Percentiles rank a stretch among this genome's conserved stretches.
phyloP scores from a whole-genome alignment of 2,797 vertebrate genomes.

The Ptychadena robeensis region DNA sequence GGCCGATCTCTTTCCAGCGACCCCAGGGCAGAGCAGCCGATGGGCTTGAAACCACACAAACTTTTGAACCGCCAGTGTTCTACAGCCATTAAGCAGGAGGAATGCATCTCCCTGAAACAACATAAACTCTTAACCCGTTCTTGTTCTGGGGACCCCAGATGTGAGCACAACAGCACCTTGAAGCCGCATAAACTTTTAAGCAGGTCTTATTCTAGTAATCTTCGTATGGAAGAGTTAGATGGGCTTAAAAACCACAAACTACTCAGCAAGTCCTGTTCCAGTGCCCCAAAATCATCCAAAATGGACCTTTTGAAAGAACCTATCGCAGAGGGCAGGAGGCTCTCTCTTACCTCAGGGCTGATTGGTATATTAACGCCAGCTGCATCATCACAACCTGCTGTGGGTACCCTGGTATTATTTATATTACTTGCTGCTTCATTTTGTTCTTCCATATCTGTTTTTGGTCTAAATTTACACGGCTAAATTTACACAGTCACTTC shows the following conservation, averaged over 20 bases:
- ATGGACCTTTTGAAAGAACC: constrained; percentile 83
- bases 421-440: constrained; percentile 24
- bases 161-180: constrained; percentile 80
- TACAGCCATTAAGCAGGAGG: constrained; percentile 76
- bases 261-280: constrained; percentile 83
- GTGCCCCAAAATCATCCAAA: constrained; percentile 81
- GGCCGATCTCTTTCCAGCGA: constrained; percentile 83
- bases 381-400: constrained; percentile 79
- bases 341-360: constrained; percentile 93
- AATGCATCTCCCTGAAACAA: constrained; percentile 77
- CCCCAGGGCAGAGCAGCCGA: constrained; percentile 78
- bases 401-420: constrained; percentile 70
- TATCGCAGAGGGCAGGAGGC: constrained; percentile 80
- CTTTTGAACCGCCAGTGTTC: constrained; percentile 81
- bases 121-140: constrained; percentile 82
- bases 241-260: constrained; percentile 84
- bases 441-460: not conserved
- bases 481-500: too few species aligned
- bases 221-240: constrained; percentile 83
- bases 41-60: constrained; percentile 81
- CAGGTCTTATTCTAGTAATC: constrained; percentile 83
- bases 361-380: constrained; percentile 89
- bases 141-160: constrained; percentile 81
- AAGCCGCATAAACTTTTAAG: constrained; percentile 85
- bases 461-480: not conserved